Evolutionary conservation across 2,888 invertebrate genomes (phyloP).

Genomic region (Laothoe populi): DNA sequence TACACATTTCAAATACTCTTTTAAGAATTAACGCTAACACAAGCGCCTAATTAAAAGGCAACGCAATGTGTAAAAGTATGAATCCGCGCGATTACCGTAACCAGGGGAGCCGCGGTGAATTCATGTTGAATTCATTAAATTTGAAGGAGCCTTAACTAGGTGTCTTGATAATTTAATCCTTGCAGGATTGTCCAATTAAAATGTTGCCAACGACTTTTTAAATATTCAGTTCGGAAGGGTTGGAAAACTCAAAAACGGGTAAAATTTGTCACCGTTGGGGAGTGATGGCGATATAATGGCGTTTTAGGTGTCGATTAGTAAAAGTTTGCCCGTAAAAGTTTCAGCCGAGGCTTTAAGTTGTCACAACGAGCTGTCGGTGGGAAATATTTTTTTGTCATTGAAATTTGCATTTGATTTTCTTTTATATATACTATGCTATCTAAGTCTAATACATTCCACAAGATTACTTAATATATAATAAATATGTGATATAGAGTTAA

Average conservation of each 20-base stretch:
- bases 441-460: too few relatives aligned
- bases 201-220: conserved; percentile 83
- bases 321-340: conserved; percentile 67
- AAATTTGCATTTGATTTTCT: not conserved
- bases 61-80: conserved; percentile 39
- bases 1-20: conserved; percentile 28
- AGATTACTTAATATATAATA: too few relatives aligned
- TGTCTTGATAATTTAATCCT: conserved; percentile 85
- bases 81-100: conserved; percentile 37
- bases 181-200: conserved; percentile 82
- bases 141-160: conserved; percentile 79
- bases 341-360: conserved; percentile 56
- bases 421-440: not conserved
- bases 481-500: not conserved
- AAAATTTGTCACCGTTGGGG: conserved; percentile 73
- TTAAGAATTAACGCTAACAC: conserved; percentile 3
- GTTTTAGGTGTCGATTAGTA: conserved; percentile 81
- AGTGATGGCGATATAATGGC: conserved; percentile 79
- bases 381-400: conserved; percentile 36
- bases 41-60: conserved; percentile 32
- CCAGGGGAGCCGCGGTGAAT: conserved; percentile 59
- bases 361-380: conserved; percentile 36
- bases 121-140: conserved; percentile 82
- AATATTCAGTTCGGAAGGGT: conserved; percentile 80
- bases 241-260: conserved; percentile 74